Conservation (phyloP, 2,888 invertebrate genomes). For the Sisyra nigra region DNA sequence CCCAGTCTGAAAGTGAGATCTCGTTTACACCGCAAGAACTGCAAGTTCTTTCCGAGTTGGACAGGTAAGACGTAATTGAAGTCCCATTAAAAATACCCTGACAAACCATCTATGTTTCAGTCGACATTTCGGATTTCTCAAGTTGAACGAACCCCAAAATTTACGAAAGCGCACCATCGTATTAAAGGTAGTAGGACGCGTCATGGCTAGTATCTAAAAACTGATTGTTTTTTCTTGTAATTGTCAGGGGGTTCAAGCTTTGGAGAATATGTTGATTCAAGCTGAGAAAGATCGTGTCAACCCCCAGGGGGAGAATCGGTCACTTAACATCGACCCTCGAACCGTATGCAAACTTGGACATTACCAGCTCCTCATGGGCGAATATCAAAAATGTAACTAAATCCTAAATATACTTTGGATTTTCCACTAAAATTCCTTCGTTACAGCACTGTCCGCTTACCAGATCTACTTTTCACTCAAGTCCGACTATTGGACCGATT, state of each 20-base stretch:
- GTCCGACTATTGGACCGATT: constrained; percentile 75
- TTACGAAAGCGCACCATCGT: constrained; percentile 63
- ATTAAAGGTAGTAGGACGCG: constrained; percentile 38
- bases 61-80: constrained; percentile 42
- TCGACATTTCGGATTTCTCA: constrained; percentile 81
- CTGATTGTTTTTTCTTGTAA: constrained; percentile 1
- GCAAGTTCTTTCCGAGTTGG: constrained; percentile 72
- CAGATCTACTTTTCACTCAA: constrained; percentile 76
- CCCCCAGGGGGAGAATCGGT: constrained; percentile 17
- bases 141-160: constrained; percentile 67
- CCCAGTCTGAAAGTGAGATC: constrained; percentile 33
- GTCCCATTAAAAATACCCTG: neutral
- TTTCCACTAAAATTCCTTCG: constrained; percentile 14
- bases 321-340: constrained; percentile 70
- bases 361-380: constrained; percentile 81
- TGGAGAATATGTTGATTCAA: constrained; percentile 73
- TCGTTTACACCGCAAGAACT: constrained; percentile 69
- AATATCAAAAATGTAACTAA: constrained; percentile 77
- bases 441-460: constrained; percentile 90
- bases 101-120: constrained; percentile 34
- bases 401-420: constrained; percentile 6
- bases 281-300: constrained; percentile 44
- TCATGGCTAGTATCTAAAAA: constrained; percentile 1
- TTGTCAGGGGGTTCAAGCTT: constrained; percentile 58
- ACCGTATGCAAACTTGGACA: constrained; percentile 93